Conservation (phyloP, 2,113 vertebrate genomes). For the Erpornis zantholeuca region DNA sequence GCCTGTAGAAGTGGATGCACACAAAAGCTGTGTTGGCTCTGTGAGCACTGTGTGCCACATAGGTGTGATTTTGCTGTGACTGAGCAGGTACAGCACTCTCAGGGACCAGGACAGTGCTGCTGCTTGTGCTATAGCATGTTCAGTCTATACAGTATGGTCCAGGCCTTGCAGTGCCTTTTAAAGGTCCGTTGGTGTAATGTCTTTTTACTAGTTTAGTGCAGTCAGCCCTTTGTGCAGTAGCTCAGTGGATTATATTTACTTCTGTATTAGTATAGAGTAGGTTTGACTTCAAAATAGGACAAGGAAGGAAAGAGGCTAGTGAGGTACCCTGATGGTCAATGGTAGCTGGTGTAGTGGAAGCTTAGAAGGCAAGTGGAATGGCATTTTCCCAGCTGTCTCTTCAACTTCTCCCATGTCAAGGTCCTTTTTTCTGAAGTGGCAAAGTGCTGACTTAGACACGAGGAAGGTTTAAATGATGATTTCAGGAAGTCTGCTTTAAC, state of each 20-base stretch:
- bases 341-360: neutral
- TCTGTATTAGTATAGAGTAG: neutral
- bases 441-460: neutral
- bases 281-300: neutral
- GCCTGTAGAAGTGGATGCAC: neutral
- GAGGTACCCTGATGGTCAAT: neutral
- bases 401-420: neutral
- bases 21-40: neutral
- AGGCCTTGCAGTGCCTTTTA: neutral
- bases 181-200: neutral
- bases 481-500: neutral
- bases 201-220: neutral
- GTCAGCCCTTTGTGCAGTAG: neutral
- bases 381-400: neutral
- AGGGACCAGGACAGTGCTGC: neutral
- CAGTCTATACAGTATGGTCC: accelerated
- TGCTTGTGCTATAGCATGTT: neutral
- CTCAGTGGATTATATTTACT: neutral
- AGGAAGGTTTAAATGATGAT: neutral
- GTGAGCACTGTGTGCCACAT: neutral
- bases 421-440: neutral
- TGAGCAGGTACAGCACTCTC: neutral
- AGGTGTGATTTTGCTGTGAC: neutral
- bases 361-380: neutral
- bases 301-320: neutral